Base-by-base conservation (phyloP, 1,140 invertebrate species). In the Lasioglossum baleicum region DNA sequence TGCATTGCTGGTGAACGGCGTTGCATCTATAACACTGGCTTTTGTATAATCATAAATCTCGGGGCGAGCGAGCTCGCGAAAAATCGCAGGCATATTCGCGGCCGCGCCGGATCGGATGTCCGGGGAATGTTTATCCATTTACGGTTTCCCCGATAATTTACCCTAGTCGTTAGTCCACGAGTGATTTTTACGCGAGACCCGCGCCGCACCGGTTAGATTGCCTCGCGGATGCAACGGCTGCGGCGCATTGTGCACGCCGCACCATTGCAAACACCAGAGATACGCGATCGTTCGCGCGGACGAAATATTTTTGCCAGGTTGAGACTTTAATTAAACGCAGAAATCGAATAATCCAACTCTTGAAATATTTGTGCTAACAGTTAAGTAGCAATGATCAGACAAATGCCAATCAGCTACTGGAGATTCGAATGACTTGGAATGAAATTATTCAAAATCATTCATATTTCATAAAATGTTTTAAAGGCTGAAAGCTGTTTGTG, bases 31-130 rank as follows among this genome's bases (percentile, higher is more conserved):
- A 80, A 75, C 78, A 65, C 74, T 42, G 66, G 56, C 22, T 58
- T 81, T 71, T 58, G 56, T 81, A 77, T 65, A 70, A 81, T 66
- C 74, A 70, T 81, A 81, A 81, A 81, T 81, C 80, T 56, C 40
- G 17, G 15, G 15, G 51, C 17, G 42, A 11, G 8, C 8, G 44
- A 10, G 44, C 31, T 26, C 20, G 42, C 4, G 53, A 80, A 80
- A 80, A 80, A 80, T 74, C 40, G 5, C 8, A 0, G 42, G 61
- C 64, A 75, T 75, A 75, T 75, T 67, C 71, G 77, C 70, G 51
- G 51, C 26, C 40, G 71, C 13, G 71, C 13, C 77, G 77, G 61
- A 80, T 80, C 71, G 77, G 70, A 75, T 80, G 71, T 80, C 77
- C 51, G 20, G 63, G 42, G 64, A 78, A 78, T 73, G 76, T 78